phyloP scores from a whole-genome alignment of 2,888 invertebrate genomes.

The Amphipyra berbera region DNA sequence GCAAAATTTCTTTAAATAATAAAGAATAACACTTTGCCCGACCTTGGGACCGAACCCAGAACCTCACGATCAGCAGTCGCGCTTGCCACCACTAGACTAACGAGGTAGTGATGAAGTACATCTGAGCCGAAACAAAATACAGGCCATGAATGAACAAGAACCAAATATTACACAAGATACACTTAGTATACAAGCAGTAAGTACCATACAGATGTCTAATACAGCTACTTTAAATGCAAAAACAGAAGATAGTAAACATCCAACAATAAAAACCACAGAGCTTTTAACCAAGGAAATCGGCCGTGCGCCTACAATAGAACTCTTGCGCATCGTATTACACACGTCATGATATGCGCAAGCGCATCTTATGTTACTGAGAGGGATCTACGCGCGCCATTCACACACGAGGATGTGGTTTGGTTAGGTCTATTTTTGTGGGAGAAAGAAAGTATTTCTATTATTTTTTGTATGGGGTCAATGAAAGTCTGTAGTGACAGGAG shows the following conservation, averaged over 20 bases:
- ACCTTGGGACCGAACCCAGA: too few relatives aligned
- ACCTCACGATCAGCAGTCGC: too few relatives aligned
- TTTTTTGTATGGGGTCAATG: constrained; percentile 11
- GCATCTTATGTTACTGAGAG: constrained; percentile 72
- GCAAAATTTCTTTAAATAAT: too few relatives aligned
- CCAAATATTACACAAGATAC: too few relatives aligned
- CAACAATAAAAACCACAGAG: constrained; percentile 54
- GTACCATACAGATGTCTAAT: too few relatives aligned
- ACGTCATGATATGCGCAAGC: constrained; percentile 54
- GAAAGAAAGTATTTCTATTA: constrained; percentile 38
- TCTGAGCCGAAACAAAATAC: too few relatives aligned
- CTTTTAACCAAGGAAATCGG: constrained; percentile 53
- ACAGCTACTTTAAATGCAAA: background rate
- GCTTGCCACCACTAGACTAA: too few relatives aligned
- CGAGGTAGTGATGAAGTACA: too few relatives aligned
- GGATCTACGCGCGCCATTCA: constrained; percentile 64
- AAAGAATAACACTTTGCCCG: too few relatives aligned
- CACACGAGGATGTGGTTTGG: constrained; percentile 71
- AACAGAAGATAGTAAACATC: background rate
- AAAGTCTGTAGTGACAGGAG: background rate
- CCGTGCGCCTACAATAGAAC: constrained; percentile 46
- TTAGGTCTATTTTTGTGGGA: constrained; percentile 38
- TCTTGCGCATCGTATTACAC: constrained; percentile 53
- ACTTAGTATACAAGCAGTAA: too few relatives aligned
- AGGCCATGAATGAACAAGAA: too few relatives aligned